phyloP scores from a whole-genome alignment of 2,797 vertebrate genomes.

The Lagocephalus sceleratus region DNA sequence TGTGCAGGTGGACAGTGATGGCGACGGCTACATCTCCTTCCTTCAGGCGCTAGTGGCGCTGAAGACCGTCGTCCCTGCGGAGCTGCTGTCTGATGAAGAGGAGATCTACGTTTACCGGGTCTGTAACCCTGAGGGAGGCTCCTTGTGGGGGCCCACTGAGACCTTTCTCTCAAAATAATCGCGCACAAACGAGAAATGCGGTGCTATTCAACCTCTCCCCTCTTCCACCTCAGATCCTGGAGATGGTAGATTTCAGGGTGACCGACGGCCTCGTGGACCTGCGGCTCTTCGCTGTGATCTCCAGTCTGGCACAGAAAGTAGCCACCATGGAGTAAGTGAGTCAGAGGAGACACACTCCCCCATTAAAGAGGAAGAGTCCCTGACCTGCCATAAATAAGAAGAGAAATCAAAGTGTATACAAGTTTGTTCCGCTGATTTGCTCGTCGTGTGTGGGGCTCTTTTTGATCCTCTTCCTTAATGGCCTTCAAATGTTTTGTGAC shows the following conservation, averaged over 20 bases:
- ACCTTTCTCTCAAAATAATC: too few species aligned
- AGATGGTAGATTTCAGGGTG: conserved; percentile 92
- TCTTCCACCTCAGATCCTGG: conserved; percentile 81
- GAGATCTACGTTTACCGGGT: conserved; percentile 80
- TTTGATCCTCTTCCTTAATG: conserved; percentile 20
- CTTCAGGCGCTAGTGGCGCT: conserved; percentile 75
- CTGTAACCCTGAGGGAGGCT: not conserved
- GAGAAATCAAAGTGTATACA: conserved; percentile 41
- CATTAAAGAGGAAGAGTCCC: conserved; percentile 37
- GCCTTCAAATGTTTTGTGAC: conserved; percentile 14
- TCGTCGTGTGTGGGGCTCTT: conserved; percentile 46
- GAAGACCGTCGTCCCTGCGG: conserved; percentile 71
- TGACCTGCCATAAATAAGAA: conserved; percentile 62
- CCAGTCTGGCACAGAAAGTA: conserved; percentile 90
- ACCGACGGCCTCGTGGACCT: conserved; percentile 93
- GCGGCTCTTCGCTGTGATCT: conserved; percentile 87
- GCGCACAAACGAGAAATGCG: too few species aligned
- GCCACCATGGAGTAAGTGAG: conserved; percentile 87
- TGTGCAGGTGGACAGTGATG: conserved; percentile 71
- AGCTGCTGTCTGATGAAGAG: conserved; percentile 76
- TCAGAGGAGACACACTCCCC: conserved; percentile 14
- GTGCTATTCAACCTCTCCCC: too few species aligned
- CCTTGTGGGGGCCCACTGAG: too few species aligned
- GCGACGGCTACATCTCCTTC: conserved; percentile 74
- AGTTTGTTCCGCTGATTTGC: conserved; percentile 42